Evolutionary conservation across 2,797 vertebrate genomes (phyloP).

Genomic region (Sebastes ruberrimus): DNA sequence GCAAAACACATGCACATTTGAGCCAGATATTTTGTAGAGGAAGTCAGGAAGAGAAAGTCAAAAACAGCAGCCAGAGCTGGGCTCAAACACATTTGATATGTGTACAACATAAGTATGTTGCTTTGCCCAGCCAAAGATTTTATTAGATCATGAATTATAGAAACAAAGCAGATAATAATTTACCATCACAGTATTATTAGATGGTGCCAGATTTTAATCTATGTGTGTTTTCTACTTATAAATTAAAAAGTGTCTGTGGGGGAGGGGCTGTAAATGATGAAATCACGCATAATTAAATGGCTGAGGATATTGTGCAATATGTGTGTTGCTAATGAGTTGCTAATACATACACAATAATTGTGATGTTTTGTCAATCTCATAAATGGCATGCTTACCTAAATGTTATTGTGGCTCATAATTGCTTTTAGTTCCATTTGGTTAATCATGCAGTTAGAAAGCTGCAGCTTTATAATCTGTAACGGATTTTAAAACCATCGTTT

Average conservation of each 20-base stretch:
- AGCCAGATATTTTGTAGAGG: conserved; percentile 85
- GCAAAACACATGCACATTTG: conserved; percentile 83
- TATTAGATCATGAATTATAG: neutral
- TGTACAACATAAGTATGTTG: neutral
- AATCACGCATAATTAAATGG: conserved; percentile 54
- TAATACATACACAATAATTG: conserved; percentile 57
- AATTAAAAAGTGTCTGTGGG: neutral
- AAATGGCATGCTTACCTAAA: conserved; percentile 90
- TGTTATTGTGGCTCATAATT: conserved; percentile 90
- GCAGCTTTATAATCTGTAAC: conserved; percentile 29
- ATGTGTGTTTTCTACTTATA: conserved; percentile 18
- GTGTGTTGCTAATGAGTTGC: conserved; percentile 57
- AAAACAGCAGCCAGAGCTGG: conserved; percentile 9
- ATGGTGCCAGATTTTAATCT: neutral
- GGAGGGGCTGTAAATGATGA: conserved; percentile 9
- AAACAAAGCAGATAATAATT: conserved; percentile 1
- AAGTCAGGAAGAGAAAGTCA: conserved; percentile 24
- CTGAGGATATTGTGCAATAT: conserved; percentile 35
- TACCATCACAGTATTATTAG: neutral
- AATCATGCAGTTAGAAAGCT: conserved; percentile 87
- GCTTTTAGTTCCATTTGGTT: conserved; percentile 93
- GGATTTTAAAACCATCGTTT: conserved; percentile 34
- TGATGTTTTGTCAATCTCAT: conserved; percentile 89
- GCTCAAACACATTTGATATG: neutral
- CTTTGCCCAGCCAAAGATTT: neutral